Conservation (phyloP, 2,888 invertebrate genomes). For the Drosophila conformis region DNA sequence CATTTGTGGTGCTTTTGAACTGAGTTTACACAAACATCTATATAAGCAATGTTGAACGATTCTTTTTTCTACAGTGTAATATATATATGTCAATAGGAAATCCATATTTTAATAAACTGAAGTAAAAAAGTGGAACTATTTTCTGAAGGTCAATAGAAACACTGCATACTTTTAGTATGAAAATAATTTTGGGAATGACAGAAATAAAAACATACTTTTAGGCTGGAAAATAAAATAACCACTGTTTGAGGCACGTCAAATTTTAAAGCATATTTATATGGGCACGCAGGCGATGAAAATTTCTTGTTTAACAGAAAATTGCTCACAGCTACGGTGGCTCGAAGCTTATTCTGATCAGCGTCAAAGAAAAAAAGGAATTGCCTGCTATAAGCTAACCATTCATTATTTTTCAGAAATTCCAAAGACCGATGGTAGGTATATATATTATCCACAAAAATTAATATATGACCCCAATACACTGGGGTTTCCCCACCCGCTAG, state of each 20-base stretch:
- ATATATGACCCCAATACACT: too few species aligned
- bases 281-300: background rate
- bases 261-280: background rate
- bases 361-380: too few species aligned
- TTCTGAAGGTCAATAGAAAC: background rate
- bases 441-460: too few species aligned
- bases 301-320: background rate
- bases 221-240: background rate
- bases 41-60: background rate
- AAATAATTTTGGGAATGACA: background rate
- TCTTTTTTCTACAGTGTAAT: background rate
- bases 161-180: background rate
- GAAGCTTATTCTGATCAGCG: too few species aligned
- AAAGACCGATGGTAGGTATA: too few species aligned
- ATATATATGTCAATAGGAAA: background rate
- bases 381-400: too few species aligned
- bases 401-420: too few species aligned
- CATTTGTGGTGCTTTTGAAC: slow-evolving; percentile 8
- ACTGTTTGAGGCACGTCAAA: background rate
- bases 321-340: background rate
- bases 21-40: background rate
- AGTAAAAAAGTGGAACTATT: background rate
- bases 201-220: background rate
- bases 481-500: too few species aligned
- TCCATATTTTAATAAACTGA: background rate